Evolutionary conservation across 2,797 vertebrate species (phyloP).

Genomic region (Triplophysa bombifrons): DNA sequence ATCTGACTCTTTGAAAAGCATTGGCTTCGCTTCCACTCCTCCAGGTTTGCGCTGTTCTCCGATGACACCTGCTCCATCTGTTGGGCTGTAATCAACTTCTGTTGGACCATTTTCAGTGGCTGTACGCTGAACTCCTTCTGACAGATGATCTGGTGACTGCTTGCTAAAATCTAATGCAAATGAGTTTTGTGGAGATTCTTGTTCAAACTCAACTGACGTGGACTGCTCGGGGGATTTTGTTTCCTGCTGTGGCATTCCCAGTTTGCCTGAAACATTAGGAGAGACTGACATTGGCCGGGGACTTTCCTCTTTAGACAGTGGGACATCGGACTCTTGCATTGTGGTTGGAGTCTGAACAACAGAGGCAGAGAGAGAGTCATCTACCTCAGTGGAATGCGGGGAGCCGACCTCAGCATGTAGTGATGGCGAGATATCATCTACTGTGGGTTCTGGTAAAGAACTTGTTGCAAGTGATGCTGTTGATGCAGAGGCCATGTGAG

Average conservation of each 20-base stretch:
- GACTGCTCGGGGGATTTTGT: slow-evolving; percentile 88
- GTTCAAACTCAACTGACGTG: slow-evolving; percentile 88
- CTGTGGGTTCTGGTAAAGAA: slow-evolving; percentile 94
- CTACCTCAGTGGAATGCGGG: slow-evolving; percentile 96
- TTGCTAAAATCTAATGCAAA: slow-evolving; percentile 92
- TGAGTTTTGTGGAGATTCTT: slow-evolving; percentile 92
- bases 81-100: slow-evolving; percentile 92
- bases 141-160: slow-evolving; percentile 90
- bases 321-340: slow-evolving; percentile 93
- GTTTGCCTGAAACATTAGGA: slow-evolving; percentile 89
- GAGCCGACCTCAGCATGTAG: slow-evolving; percentile 96
- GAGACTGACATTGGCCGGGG: slow-evolving; percentile 97
- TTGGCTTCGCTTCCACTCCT: slow-evolving; percentile 75
- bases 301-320: slow-evolving; percentile 92
- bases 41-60: slow-evolving; percentile 68
- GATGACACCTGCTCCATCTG: slow-evolving; percentile 77
- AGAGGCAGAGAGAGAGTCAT: slow-evolving; percentile 97
- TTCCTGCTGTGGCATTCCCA: slow-evolving; percentile 79
- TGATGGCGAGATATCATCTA: slow-evolving; percentile 91
- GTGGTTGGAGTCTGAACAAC: slow-evolving; percentile 94
- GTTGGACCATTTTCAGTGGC: slow-evolving; percentile 94
- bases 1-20: slow-evolving; percentile 83
- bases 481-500: slow-evolving; percentile 94
- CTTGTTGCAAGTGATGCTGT: slow-evolving; percentile 94
- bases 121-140: slow-evolving; percentile 71